Evolutionary conservation across 2,797 vertebrate species (phyloP).

Genomic region (Columba guinea): DNA sequence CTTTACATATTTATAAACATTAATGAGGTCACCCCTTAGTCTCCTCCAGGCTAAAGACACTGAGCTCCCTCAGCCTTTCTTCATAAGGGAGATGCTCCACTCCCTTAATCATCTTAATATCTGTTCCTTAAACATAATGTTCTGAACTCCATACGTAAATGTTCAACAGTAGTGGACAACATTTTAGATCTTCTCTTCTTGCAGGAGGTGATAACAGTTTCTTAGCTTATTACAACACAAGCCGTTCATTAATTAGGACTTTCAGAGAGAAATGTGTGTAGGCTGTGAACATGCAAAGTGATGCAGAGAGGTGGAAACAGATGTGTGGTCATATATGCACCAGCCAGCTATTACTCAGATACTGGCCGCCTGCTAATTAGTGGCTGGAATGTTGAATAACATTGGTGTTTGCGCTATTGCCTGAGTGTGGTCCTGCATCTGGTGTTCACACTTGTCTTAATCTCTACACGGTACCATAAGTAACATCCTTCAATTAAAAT

Average conservation of each 20-base stretch:
- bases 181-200: not conserved
- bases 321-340: constrained; percentile 25
- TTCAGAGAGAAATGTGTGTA: not conserved
- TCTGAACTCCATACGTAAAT: not conserved
- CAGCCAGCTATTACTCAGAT: constrained; percentile 42
- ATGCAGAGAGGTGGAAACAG: constrained; percentile 53
- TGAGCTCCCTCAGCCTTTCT: too few species aligned
- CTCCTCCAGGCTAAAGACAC: too few species aligned
- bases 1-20: too few species aligned
- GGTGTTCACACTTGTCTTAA: constrained; percentile 28
- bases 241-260: constrained; percentile 24
- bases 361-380: constrained; percentile 11
- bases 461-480: not conserved
- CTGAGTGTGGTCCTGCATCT: not conserved
- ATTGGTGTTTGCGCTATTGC: not conserved
- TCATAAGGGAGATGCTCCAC: too few species aligned
- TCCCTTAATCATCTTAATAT: not conserved
- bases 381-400: constrained; percentile 3
- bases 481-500: constrained; percentile 23
- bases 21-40: too few species aligned
- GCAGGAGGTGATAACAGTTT: constrained; percentile 8
- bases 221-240: constrained; percentile 9
- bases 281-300: constrained; percentile 35
- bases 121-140: not conserved
- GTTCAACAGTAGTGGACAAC: not conserved